These are phyloP conservation scores for Adela reaumurella DNA, from an alignment of 2,888 invertebrate genomes.

Conservation along the genomic window DNA sequence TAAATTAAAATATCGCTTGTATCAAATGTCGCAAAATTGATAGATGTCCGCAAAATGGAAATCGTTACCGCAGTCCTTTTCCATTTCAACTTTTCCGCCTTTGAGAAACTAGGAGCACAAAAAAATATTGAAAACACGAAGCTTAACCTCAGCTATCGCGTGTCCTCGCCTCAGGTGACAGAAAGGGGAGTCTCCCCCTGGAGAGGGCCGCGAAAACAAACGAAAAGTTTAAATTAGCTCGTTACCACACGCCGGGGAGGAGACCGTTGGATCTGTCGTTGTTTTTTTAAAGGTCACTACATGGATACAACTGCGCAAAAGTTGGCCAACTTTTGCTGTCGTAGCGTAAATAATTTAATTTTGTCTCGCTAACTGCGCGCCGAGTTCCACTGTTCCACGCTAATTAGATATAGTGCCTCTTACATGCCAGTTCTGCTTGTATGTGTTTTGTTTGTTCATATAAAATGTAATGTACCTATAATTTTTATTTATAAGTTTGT, in stretches of 20 bases:
- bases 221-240: conserved; percentile 57
- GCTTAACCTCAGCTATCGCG: neutral
- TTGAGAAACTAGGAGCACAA: no score
- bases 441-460: neutral
- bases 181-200: conserved; percentile 25
- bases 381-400: neutral
- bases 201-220: conserved; percentile 30
- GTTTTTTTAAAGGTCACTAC: conserved; percentile 14
- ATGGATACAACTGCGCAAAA: neutral
- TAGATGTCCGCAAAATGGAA: no score
- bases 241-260: conserved; percentile 45
- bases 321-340: neutral
- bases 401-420: neutral
- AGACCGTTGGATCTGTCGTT: conserved; percentile 38
- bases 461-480: no score
- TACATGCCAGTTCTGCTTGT: no score
- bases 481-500: no score
- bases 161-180: conserved; percentile 40
- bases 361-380: neutral
- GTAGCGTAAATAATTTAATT: neutral
- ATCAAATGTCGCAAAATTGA: no score
- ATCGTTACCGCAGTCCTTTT: no score
- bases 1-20: no score
- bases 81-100: no score
- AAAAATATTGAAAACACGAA: neutral